Evolutionary conservation across 2,113 vertebrate species (phyloP).

Genomic region (Burhinus oedicnemus): DNA sequence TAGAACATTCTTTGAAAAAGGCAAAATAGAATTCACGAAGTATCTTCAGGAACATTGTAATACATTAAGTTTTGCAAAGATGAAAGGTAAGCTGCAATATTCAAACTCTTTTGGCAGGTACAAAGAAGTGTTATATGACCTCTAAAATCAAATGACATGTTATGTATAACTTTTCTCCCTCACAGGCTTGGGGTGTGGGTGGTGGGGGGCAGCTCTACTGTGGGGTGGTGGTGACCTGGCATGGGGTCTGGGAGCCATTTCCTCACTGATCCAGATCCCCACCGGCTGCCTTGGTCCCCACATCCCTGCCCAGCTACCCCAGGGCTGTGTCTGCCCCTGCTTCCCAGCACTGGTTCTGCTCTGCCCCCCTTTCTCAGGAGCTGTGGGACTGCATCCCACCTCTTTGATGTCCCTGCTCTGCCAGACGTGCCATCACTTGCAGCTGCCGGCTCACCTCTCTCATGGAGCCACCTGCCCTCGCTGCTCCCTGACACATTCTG

Average conservation of each 20-base stretch:
- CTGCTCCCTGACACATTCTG: neutral
- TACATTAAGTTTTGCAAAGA: neutral
- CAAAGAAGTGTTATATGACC: fast-evolving
- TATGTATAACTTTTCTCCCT: neutral
- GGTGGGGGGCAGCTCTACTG: neutral
- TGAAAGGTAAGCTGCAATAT: neutral
- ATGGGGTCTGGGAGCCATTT: neutral
- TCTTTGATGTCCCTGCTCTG: neutral
- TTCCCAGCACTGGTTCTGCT: neutral
- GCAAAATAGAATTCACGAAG: fast-evolving
- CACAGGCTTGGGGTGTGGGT: fast-evolving
- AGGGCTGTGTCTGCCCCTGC: neutral
- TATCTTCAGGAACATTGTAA: neutral
- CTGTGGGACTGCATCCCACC: fast-evolving
- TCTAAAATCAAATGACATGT: neutral
- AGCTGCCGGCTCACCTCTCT: neutral
- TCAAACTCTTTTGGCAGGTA: neutral
- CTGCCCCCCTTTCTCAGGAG: fast-evolving
- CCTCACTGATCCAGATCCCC: fast-evolving
- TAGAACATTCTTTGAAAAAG: neutral
- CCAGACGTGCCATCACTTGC: fast-evolving
- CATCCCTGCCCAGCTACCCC: fast-evolving
- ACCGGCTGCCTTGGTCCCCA: neutral
- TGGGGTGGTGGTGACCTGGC: fast-evolving
- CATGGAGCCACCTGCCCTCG: neutral